Percentiles rank a stretch among this genome's conserved stretches.
Conservation (phyloP, 2,113 vertebrate genomes). For the Mohoua ochrocephala region DNA sequence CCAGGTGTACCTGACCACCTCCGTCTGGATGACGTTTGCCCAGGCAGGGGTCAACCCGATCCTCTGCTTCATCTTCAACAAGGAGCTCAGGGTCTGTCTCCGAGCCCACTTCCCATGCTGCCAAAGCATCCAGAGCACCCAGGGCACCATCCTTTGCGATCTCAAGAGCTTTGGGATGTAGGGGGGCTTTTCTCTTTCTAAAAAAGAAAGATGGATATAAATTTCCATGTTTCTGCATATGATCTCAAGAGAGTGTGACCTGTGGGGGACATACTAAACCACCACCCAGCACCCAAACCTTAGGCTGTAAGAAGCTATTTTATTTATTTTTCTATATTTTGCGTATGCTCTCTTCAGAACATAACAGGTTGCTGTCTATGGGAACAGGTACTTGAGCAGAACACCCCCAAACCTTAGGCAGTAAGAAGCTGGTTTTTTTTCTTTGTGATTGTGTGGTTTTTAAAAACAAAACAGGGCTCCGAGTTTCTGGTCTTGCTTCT, state of each 20-base stretch:
- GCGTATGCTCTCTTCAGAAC: conserved; percentile 61
- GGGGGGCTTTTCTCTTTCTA: conserved; percentile 9
- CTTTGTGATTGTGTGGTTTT: conserved; percentile 61
- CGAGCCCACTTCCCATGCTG: conserved; percentile 88
- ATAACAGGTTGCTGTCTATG: conserved; percentile 44
- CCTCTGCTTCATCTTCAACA: conserved; percentile 92
- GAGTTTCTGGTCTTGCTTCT: conserved; percentile 59
- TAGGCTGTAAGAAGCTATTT: conserved; percentile 65
- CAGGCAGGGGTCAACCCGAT: conserved; percentile 94
- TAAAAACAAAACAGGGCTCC: conserved; percentile 65
- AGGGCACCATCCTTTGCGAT: conserved; percentile 88
- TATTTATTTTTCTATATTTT: conserved; percentile 67
- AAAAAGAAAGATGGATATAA: conserved; percentile 22
- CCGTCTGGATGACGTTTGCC: conserved; percentile 94
- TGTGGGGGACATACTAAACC: conserved; percentile 37
- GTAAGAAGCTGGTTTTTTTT: conserved; percentile 55
- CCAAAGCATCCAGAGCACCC: conserved; percentile 82
- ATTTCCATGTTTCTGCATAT: conserved; percentile 50
- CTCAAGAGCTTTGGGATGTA: conserved; percentile 72
- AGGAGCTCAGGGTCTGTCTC: conserved; percentile 88
- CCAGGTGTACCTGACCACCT: conserved; percentile 88
- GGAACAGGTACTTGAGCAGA: conserved; percentile 46
- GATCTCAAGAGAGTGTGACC: conserved; percentile 33
- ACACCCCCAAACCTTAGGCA: conserved; percentile 53
- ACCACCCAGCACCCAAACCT: conserved; percentile 45